Evolutionary conservation across 2,797 vertebrate genomes (phyloP).

Genomic region (Ceyx erithaca): DNA sequence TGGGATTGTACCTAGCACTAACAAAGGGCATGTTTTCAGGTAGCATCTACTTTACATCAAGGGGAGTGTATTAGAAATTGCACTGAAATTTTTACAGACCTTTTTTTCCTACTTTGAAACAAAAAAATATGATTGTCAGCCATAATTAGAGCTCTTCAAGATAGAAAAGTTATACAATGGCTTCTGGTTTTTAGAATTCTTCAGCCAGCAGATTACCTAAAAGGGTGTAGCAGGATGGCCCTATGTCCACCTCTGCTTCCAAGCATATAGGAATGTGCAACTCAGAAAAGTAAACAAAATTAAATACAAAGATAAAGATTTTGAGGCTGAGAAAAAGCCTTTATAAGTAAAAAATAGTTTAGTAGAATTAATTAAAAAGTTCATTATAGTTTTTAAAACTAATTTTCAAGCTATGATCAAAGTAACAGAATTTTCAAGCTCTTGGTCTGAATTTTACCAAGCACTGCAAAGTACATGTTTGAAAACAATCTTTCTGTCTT

Average conservation of each 20-base stretch:
- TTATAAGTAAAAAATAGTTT: background rate
- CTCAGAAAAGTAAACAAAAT: background rate
- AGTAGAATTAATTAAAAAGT: background rate
- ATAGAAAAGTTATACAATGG: background rate
- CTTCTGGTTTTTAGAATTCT: background rate
- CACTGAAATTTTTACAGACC: background rate
- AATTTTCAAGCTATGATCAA: background rate
- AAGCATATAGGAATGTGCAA: background rate
- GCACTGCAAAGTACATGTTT: background rate
- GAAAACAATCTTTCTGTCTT: background rate
- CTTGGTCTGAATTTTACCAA: background rate
- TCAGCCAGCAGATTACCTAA: background rate
- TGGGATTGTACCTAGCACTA: background rate
- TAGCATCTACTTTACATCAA: background rate
- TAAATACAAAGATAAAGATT: background rate
- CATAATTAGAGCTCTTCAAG: background rate
- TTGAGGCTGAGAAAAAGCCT: background rate
- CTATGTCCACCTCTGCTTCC: background rate
- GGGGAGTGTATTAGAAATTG: background rate
- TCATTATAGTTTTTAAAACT: background rate
- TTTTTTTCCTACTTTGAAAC: background rate
- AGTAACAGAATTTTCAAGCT: background rate
- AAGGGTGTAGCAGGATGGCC: fast-evolving
- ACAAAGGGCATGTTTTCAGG: background rate
- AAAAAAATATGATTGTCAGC: background rate